phyloP scores from a whole-genome alignment of 2,797 vertebrate genomes.

The Forpus xanthops region DNA sequence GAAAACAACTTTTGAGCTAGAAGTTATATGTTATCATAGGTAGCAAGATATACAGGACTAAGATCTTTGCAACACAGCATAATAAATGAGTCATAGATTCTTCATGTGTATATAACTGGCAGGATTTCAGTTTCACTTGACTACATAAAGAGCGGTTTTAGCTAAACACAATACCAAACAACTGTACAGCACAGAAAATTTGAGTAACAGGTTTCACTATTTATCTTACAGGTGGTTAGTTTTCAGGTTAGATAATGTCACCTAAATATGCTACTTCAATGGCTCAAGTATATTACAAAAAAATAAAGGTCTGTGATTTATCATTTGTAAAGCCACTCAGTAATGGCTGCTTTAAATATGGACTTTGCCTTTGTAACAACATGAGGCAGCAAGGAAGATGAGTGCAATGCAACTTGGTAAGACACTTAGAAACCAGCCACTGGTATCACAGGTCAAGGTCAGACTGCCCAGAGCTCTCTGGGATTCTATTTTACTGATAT shows the following conservation, averaged over 20 bases:
- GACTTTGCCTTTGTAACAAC: neutral
- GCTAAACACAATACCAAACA: neutral
- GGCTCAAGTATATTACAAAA: neutral
- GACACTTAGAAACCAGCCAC: neutral
- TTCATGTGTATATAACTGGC: neutral
- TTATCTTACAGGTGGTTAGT: neutral
- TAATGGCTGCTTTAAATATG: neutral
- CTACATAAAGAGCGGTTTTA: neutral
- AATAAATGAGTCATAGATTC: neutral
- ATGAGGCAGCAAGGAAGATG: neutral
- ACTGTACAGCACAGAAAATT: neutral
- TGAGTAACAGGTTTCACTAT: neutral
- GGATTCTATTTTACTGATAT: neutral
- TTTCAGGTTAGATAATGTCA: neutral
- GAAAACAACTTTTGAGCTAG: neutral
- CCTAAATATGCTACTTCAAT: neutral
- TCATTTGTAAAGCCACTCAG: neutral
- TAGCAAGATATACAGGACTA: neutral
- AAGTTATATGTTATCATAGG: neutral
- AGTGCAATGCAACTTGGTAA: neutral
- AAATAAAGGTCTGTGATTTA: neutral
- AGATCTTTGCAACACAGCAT: neutral
- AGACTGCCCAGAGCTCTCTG: neutral
- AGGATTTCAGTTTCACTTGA: neutral
- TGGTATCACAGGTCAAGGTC: neutral